These are phyloP conservation scores for Harpagus bidentatus DNA, from an alignment of 2,113 vertebrate species.

Conservation along the genomic window DNA sequence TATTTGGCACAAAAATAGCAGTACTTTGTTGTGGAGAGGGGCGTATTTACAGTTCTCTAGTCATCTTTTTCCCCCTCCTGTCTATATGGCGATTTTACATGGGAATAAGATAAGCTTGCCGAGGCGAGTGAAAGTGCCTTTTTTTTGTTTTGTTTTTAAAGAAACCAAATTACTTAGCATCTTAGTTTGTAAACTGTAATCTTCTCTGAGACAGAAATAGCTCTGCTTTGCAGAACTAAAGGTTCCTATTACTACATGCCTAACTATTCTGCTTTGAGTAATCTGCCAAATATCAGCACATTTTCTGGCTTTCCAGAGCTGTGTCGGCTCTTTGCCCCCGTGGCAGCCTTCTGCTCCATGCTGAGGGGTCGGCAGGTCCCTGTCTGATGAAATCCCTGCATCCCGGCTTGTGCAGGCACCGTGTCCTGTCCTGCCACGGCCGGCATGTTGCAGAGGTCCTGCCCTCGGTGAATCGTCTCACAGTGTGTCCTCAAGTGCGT, in stretches of 20 bases:
- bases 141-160: not conserved
- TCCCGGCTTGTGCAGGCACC: fast-evolving
- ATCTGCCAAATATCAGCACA: not conserved
- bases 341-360: not conserved
- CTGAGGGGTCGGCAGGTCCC: not conserved
- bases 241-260: not conserved
- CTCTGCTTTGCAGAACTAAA: not conserved
- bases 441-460: not conserved
- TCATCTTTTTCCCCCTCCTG: not conserved
- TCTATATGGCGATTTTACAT: not conserved
- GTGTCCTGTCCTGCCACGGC: not conserved
- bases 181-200: not conserved
- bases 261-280: not conserved
- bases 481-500: not conserved
- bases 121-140: not conserved
- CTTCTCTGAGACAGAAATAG: not conserved
- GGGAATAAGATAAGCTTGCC: not conserved
- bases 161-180: not conserved
- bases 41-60: not conserved
- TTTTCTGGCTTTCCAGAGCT: not conserved
- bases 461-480: fast-evolving
- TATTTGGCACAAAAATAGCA: not conserved
- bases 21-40: not conserved
- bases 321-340: fast-evolving
- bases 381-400: not conserved